Evolutionary conservation across 2,888 invertebrate species (phyloP).

Genomic region (Sarcophaga caerulescens): DNA sequence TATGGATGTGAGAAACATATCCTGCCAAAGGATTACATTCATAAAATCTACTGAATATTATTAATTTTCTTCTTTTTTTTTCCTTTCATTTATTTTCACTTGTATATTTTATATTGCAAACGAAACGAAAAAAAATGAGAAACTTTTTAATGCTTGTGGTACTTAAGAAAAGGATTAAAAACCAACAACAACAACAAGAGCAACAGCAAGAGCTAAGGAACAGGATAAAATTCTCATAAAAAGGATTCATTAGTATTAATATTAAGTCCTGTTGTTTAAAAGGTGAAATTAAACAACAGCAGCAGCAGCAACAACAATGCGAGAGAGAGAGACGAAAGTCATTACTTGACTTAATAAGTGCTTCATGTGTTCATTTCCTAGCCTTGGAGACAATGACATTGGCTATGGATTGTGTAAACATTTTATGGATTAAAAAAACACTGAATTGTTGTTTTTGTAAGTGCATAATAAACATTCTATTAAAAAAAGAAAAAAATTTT

Average conservation of each 20-base stretch:
- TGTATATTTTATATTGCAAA: background rate
- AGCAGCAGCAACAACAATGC: background rate
- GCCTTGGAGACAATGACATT: conserved; percentile 14
- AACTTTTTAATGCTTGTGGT: conserved; percentile 27
- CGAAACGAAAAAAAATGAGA: background rate
- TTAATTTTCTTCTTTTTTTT: conserved; percentile 19
- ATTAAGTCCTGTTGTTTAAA: conserved; percentile 40
- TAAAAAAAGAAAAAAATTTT: too few relatives aligned
- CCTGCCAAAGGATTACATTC: conserved; percentile 30
- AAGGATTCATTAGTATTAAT: conserved; percentile 58
- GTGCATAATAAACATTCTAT: background rate
- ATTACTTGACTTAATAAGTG: conserved; percentile 16
- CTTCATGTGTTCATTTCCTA: background rate
- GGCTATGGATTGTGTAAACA: background rate
- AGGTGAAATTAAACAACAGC: background rate
- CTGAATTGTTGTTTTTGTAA: background rate
- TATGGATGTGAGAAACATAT: background rate
- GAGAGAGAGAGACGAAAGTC: background rate
- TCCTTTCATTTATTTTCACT: background rate
- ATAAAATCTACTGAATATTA: conserved; percentile 33
- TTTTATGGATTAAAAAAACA: background rate
- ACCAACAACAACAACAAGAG: background rate
- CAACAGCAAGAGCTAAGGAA: conserved; percentile 24
- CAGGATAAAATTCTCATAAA: conserved; percentile 20
- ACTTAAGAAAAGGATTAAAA: conserved; percentile 15